Evolutionary conservation across 2,113 vertebrate genomes (phyloP).

Genomic region (Mus spicilegus): DNA sequence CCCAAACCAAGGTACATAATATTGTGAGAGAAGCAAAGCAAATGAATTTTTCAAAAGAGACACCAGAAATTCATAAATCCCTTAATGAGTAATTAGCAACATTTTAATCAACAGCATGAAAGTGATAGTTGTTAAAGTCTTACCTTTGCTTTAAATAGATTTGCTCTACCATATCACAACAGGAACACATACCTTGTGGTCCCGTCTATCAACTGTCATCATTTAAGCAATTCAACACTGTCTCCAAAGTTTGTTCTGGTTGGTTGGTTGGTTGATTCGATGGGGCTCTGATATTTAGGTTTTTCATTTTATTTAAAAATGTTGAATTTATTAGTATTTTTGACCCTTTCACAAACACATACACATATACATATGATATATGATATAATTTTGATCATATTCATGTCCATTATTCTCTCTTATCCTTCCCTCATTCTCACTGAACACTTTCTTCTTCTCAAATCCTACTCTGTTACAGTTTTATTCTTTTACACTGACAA

Average conservation of each 20-base stretch:
- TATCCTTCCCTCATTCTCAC: neutral
- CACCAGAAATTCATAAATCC: neutral
- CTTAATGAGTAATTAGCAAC: neutral
- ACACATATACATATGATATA: neutral
- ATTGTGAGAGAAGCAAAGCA: neutral
- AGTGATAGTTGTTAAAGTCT: neutral
- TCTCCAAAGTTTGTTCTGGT: neutral
- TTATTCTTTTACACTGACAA: neutral
- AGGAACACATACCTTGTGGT: neutral
- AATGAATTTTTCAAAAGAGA: neutral
- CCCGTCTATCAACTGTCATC: neutral
- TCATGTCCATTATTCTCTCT: neutral
- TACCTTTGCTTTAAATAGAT: neutral
- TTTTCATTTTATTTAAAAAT: neutral
- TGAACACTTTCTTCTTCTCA: neutral
- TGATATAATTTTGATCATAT: neutral
- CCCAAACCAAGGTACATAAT: neutral
- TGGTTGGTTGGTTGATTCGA: neutral
- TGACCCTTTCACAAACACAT: neutral
- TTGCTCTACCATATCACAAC: neutral
- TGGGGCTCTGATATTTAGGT: neutral
- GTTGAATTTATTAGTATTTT: neutral
- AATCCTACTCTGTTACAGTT: neutral
- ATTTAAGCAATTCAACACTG: neutral
- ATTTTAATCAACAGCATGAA: conserved; percentile 5